phyloP scores from a whole-genome alignment of 2,113 vertebrate species.

The Corydoras maculifer region DNA sequence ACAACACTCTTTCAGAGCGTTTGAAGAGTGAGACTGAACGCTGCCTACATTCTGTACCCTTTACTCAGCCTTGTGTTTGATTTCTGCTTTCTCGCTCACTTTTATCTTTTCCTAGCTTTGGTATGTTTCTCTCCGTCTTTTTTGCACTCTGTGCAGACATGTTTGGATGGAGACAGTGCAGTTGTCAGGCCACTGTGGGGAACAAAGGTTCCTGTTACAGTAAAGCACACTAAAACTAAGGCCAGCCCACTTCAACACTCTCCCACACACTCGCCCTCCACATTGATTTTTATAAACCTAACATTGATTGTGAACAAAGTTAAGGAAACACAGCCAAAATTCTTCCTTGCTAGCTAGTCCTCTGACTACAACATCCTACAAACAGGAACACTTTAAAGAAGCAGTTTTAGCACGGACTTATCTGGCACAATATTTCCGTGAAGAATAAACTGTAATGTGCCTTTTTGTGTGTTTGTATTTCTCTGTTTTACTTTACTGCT shows the following conservation, averaged over 20 bases:
- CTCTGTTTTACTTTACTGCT: background rate
- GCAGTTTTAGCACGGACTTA: background rate
- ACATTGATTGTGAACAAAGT: conserved; percentile 44
- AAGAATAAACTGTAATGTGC: background rate
- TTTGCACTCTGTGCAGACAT: background rate
- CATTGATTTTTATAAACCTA: conserved; percentile 51
- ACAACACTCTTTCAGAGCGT: background rate
- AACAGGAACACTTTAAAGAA: background rate
- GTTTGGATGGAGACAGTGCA: conserved; percentile 26
- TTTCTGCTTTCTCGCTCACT: too few species aligned
- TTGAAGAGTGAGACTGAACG: background rate
- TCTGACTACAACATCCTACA: conserved; percentile 5
- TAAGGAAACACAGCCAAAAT: conserved; percentile 40
- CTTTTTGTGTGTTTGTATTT: conserved; percentile 3
- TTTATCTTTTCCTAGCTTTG: too few species aligned
- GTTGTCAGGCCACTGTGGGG: conserved; percentile 19
- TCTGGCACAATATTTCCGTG: background rate
- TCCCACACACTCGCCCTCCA: conserved; percentile 21
- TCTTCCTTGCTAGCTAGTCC: conserved; percentile 27
- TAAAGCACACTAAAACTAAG: conserved; percentile 15
- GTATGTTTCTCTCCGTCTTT: conserved; percentile 8
- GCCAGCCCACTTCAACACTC: conserved; percentile 10
- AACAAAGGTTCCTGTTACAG: conserved; percentile 36
- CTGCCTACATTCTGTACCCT: too few species aligned
- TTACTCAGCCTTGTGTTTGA: too few species aligned